Evolutionary conservation across 2,888 invertebrate species (phyloP), one percentile per base, ranked within the genome.

Genomic region (Synanthedon myopaeformis): DNA sequence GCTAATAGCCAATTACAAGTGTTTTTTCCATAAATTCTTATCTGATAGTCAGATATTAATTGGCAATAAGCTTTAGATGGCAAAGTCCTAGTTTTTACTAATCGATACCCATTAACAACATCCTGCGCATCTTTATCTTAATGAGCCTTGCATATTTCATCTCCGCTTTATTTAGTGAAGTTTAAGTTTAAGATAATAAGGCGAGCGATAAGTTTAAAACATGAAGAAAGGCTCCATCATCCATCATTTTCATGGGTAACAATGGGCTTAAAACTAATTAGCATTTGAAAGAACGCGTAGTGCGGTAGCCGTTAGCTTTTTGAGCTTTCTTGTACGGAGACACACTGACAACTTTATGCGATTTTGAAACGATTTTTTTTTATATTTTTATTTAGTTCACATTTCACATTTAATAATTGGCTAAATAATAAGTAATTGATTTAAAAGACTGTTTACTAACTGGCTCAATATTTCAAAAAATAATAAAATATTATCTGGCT

Each of bases 251-350:
- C 64, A 62, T 60, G 55, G 51, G 48, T 58, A 66, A 78, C 76
- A 82, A 79, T 77, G 70, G 69, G 59, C 59, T 60, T 59, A 50
- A 59, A 69, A 64, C 60, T 63, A 66, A 82, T 83, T 82, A 76
- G 59, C 82, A 83, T 83, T 70, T 72, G 75, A 82, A 82, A 76
- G 74, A 63, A 61, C 59, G 81, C 80, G 83, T 83, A 83, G 76
- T 70, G 62, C 82, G 67, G 83, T 75, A 77, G 83, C 74, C 61
- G 64, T 61, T 60, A 58, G 63, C 65, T 75, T 72, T 70, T 73
- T 61, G 68, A 67, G 61, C 59, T 59, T 64, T 70, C 59, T 58
- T 60, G 60, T 67, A 61, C 66, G 64, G 58, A 56, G 52, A 53
- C 59, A 67, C 64, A 63, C 65, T 59, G 52, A 65, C 70, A 61